Percentiles rank a stretch among this genome's conserved stretches.
Evolutionary conservation across 2,113 vertebrate species (phyloP).

Genomic region (Malurus melanocephalus): DNA sequence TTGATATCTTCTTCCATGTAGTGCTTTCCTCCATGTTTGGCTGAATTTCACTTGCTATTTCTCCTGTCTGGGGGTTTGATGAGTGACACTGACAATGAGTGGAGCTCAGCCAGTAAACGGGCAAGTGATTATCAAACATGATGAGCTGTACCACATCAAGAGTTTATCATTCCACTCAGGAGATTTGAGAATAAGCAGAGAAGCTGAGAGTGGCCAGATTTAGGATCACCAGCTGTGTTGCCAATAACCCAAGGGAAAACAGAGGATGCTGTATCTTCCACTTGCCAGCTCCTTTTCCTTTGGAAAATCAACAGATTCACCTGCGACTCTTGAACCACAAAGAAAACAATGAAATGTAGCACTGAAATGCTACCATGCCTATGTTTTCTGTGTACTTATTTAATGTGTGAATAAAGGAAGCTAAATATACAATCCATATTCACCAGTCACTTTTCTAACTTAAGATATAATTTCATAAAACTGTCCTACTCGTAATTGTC

Average conservation of each 20-base stretch:
- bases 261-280: neutral
- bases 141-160: neutral
- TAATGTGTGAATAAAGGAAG: neutral
- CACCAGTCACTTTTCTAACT: neutral
- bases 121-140: neutral
- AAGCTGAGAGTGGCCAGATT: neutral
- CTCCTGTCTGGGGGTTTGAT: neutral
- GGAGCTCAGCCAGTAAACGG: neutral
- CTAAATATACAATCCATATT: neutral
- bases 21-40: neutral
- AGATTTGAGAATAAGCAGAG: neutral
- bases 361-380: neutral
- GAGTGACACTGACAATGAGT: neutral
- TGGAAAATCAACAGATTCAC: neutral
- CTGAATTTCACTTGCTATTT: neutral
- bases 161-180: neutral
- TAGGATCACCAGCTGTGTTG: neutral
- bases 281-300: neutral
- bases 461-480: neutral
- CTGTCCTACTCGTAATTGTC: rapidly evolving
- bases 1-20: neutral
- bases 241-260: neutral
- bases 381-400: neutral
- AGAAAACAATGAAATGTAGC: neutral
- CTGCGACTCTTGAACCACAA: neutral